phyloP scores from a whole-genome alignment of 1,140 invertebrate genomes.

The Polyergus mexicanus region DNA sequence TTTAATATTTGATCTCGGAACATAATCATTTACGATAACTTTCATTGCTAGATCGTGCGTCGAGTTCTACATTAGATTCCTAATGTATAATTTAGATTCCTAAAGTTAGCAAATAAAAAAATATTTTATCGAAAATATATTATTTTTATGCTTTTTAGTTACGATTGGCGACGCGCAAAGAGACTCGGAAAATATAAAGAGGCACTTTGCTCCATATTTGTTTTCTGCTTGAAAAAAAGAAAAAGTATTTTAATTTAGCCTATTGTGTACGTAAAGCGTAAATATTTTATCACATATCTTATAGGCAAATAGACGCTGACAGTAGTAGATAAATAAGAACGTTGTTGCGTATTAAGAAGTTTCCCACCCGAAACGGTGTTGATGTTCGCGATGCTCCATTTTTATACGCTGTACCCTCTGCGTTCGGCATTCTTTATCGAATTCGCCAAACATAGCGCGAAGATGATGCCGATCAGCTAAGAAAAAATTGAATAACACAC shows the following conservation, averaged over 20 bases:
- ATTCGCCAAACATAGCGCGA: slow-evolving; percentile 93
- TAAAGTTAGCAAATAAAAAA: background rate
- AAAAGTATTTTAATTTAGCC: slow-evolving; percentile 33
- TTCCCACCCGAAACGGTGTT: background rate
- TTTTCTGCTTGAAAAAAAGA: slow-evolving; percentile 16
- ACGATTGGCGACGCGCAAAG: background rate
- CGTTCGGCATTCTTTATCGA: slow-evolving; percentile 90
- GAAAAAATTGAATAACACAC: background rate
- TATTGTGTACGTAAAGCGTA: slow-evolving; percentile 12
- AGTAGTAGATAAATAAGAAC: slow-evolving; percentile 52
- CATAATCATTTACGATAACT: background rate
- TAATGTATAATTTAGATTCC: background rate
- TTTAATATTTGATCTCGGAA: background rate
- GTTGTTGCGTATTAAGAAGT: slow-evolving; percentile 37
- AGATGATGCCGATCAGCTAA: slow-evolving; percentile 94
- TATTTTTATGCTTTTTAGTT: background rate
- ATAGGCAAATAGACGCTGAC: slow-evolving; percentile 25
- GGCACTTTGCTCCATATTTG: background rate
- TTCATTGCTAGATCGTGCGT: background rate
- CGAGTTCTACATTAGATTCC: background rate
- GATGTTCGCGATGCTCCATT: background rate
- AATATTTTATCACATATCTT: slow-evolving; percentile 10
- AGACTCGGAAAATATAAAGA: slow-evolving; percentile 8
- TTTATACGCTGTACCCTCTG: slow-evolving; percentile 86
- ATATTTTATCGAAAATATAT: background rate